These are phyloP conservation scores for Drosophila atripex DNA, from an alignment of 2,888 invertebrate genomes.

Conservation along the genomic window DNA sequence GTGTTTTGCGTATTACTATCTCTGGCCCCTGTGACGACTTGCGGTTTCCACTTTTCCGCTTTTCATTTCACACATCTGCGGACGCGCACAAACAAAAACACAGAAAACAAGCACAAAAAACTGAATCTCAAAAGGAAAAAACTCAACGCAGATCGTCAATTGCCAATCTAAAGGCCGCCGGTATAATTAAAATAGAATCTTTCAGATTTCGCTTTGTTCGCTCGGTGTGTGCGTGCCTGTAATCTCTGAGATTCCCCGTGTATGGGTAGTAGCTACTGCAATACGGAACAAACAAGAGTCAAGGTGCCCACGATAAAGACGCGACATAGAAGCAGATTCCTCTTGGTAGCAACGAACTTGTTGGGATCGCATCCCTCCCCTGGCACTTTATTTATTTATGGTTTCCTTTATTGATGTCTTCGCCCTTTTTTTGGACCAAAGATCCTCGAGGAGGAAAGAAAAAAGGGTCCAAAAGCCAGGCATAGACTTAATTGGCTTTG, in stretches of 20 bases:
- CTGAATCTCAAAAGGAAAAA: slow-evolving; percentile 12
- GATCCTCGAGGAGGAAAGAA: slow-evolving; percentile 50
- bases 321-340: slow-evolving; percentile 41
- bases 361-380: slow-evolving; percentile 6
- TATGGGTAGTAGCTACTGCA: slow-evolving; percentile 39
- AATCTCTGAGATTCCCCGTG: slow-evolving; percentile 2
- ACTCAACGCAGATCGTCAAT: slow-evolving; percentile 68
- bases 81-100: slow-evolving; percentile 20
- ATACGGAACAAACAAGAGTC: slow-evolving; percentile 74
- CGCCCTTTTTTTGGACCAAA: slow-evolving; percentile 33
- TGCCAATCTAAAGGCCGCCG: slow-evolving; percentile 65
- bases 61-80: slow-evolving; percentile 45
- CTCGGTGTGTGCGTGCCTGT: slow-evolving; percentile 12
- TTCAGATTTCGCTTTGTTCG: slow-evolving; percentile 20
- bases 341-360: slow-evolving; percentile 55
- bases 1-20: slow-evolving; percentile 59
- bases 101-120: slow-evolving; percentile 15
- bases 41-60: slow-evolving; percentile 64
- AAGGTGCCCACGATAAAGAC: slow-evolving; percentile 57
- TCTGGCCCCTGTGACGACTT: slow-evolving; percentile 31
- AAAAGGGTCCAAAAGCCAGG: slow-evolving; percentile 34
- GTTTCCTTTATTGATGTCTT: slow-evolving; percentile 1
- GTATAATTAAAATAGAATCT: slow-evolving; percentile 69
- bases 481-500: slow-evolving; percentile 67
- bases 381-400: slow-evolving; percentile 23